These are phyloP conservation scores for Clarias laeviceps DNA, from an alignment of 2,797 vertebrate species.

Conservation along the genomic window DNA sequence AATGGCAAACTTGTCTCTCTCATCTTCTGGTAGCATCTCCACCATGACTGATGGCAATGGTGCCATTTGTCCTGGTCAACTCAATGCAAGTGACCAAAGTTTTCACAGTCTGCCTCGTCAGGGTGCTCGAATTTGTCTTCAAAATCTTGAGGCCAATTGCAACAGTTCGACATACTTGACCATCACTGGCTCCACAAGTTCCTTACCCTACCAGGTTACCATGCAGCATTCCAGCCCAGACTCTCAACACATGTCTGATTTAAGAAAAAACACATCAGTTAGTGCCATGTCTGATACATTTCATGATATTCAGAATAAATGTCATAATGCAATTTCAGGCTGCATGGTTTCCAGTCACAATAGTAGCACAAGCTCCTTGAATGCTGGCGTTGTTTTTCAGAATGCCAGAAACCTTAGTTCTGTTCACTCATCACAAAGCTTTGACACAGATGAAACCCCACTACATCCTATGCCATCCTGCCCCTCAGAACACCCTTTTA, in stretches of 20 bases:
- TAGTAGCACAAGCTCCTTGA: constrained; percentile 71
- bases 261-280: constrained; percentile 45
- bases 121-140: constrained; percentile 62
- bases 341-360: constrained; percentile 72
- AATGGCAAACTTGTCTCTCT: constrained; percentile 85
- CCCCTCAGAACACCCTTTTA: constrained; percentile 63
- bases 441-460: constrained; percentile 59
- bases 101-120: constrained; percentile 80
- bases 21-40: constrained; percentile 78
- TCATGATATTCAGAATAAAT: constrained; percentile 68
- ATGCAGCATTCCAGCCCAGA: constrained; percentile 66
- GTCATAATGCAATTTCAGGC: constrained; percentile 64
- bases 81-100: constrained; percentile 65
- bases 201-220: constrained; percentile 65
- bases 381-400: constrained; percentile 73
- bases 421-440: constrained; percentile 71
- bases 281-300: constrained; percentile 65
- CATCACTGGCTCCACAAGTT: constrained; percentile 64
- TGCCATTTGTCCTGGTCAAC: constrained; percentile 65
- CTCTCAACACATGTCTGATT: constrained; percentile 59
- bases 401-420: constrained; percentile 75
- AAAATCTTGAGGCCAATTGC: constrained; percentile 72
- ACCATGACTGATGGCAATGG: constrained; percentile 75
- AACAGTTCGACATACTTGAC: constrained; percentile 64
- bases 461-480: constrained; percentile 60